Conservation (phyloP, 2,113 vertebrate species). For the Osmerus mordax region DNA sequence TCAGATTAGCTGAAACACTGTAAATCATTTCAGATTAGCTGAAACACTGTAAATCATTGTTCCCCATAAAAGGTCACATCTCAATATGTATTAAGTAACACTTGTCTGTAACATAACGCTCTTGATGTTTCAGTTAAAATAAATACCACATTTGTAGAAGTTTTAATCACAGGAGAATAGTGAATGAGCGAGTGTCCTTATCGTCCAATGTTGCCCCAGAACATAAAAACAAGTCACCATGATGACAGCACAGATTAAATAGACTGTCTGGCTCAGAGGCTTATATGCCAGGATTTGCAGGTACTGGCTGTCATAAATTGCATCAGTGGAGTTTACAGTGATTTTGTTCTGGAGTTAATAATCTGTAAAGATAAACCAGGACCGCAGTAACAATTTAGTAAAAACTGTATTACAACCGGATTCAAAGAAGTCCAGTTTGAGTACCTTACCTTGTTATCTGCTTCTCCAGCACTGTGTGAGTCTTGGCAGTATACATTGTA, state of each 20-base stretch:
- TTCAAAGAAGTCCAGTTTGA: not conserved
- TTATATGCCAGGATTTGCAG: slow-evolving; percentile 45
- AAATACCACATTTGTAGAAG: slow-evolving; percentile 11
- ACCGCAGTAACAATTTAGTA: not conserved
- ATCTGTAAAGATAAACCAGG: not conserved
- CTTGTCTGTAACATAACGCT: not conserved
- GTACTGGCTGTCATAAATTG: slow-evolving; percentile 24
- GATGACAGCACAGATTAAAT: slow-evolving; percentile 48
- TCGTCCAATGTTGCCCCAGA: slow-evolving; percentile 6
- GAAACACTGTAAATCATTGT: not conserved
- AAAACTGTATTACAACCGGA: not conserved
- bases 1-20: not conserved
- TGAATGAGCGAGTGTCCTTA: slow-evolving; percentile 25
- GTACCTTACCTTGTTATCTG: slow-evolving; percentile 83
- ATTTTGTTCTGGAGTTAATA: not conserved
- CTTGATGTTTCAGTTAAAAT: not conserved
- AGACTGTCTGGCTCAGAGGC: slow-evolving; percentile 28
- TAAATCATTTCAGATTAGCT: not conserved
- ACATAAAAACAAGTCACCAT: slow-evolving; percentile 21
- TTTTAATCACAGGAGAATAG: slow-evolving; percentile 25
- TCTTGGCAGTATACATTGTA: slow-evolving; percentile 96
- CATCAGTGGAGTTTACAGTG: not conserved
- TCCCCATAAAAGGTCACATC: no score
- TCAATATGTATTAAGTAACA: not conserved
- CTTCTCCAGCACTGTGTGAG: slow-evolving; percentile 80